Conservation (phyloP, 2,113 vertebrate genomes). For the Thamnophis sirtalis region DNA sequence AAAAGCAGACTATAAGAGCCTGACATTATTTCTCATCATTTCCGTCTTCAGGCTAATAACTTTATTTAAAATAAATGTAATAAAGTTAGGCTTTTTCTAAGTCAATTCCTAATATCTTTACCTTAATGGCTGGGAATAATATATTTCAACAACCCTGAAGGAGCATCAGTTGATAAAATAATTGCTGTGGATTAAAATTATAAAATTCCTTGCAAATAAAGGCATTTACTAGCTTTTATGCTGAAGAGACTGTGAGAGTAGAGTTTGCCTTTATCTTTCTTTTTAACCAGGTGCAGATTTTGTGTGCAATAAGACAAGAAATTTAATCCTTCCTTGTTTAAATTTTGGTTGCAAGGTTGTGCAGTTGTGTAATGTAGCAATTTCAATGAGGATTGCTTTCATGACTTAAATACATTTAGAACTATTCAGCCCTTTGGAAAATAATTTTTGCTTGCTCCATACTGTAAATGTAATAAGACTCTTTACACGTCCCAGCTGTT, state of each 20-base stretch:
- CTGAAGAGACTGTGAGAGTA: background rate
- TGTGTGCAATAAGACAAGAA: background rate
- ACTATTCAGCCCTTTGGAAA: background rate
- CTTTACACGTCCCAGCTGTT: background rate
- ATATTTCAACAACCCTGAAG: background rate
- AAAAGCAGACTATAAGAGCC: background rate
- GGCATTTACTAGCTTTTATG: background rate
- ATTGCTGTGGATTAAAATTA: background rate
- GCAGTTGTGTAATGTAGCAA: background rate
- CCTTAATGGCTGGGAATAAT: background rate
- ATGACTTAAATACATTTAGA: background rate
- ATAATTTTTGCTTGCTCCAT: background rate
- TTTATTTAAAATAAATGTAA: background rate
- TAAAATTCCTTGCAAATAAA: background rate
- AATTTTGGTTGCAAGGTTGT: constrained; percentile 11
- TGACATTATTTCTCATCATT: background rate
- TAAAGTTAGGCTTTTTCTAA: background rate
- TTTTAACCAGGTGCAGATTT: background rate
- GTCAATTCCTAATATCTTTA: background rate
- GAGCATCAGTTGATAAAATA: background rate
- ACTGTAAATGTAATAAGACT: background rate
- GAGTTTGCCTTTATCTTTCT: background rate
- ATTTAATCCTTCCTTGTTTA: background rate
- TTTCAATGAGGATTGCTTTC: background rate
- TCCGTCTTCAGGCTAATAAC: background rate